phyloP scores from a whole-genome alignment of 2,113 vertebrate species.

The Pituophis catenifer region DNA sequence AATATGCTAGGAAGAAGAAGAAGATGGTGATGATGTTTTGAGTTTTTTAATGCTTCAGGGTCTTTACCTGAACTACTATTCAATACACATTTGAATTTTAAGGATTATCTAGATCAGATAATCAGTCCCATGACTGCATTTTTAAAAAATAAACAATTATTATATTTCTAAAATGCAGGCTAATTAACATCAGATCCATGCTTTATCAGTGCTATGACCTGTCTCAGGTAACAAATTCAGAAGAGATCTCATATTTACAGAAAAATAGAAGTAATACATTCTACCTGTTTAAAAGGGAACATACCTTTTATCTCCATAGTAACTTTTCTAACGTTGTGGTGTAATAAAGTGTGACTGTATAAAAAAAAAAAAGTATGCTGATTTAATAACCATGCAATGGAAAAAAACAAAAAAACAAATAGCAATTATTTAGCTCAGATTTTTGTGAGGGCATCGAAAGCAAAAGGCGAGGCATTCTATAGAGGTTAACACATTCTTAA shows the following conservation, averaged over 20 bases:
- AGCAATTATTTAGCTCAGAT: not conserved
- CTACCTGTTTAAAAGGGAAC: slow-evolving; percentile 13
- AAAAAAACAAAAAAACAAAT: not conserved
- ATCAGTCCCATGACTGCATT: not conserved
- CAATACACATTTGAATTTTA: not conserved
- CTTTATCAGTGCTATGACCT: not conserved
- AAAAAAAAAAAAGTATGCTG: slow-evolving; percentile 14
- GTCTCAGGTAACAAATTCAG: not conserved
- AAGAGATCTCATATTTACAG: not conserved
- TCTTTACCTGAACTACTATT: not conserved
- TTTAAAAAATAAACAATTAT: not conserved
- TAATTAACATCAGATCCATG: not conserved
- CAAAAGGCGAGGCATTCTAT: not conserved
- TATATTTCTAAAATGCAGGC: not conserved
- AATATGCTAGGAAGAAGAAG: too few relatives aligned
- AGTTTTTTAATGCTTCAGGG: not conserved
- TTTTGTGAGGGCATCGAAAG: not conserved
- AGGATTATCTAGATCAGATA: not conserved
- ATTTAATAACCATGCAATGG: slow-evolving; percentile 13
- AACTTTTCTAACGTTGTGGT: slow-evolving; percentile 5
- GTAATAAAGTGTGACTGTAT: slow-evolving; percentile 9
- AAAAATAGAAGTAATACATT: not conserved
- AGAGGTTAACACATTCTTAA: not conserved
- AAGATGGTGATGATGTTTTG: too few relatives aligned
- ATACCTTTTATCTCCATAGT: slow-evolving; percentile 2